Percentiles rank a stretch among this genome's conserved stretches.
Conservation (phyloP, 2,888 invertebrate genomes). For the Colostygia pectinataria region DNA sequence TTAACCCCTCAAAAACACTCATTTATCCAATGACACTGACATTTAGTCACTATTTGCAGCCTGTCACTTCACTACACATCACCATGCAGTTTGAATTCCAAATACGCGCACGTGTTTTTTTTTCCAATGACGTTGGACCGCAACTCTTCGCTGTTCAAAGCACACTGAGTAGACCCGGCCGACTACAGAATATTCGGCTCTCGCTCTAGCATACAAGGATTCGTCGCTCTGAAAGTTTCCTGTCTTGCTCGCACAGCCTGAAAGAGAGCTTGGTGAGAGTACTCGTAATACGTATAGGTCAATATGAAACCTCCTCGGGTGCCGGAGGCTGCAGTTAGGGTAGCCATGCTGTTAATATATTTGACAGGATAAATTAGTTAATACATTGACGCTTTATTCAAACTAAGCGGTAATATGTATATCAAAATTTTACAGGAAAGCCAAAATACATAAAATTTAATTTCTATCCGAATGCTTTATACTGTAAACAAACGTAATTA, state of each 20-base stretch:
- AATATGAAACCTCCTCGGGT: slow-evolving; percentile 81
- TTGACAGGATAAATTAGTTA: slow-evolving; percentile 27
- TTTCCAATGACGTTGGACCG: slow-evolving; percentile 52
- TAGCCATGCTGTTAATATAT: slow-evolving; percentile 45
- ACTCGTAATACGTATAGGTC: slow-evolving; percentile 82
- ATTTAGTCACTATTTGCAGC: slow-evolving; percentile 14
- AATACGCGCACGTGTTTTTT: slow-evolving; percentile 48
- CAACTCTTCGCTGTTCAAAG: slow-evolving; percentile 59
- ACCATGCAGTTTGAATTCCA: slow-evolving; percentile 31
- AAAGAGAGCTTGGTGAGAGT: slow-evolving; percentile 70
- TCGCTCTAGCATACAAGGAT: slow-evolving; percentile 46
- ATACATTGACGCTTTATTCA: no score
- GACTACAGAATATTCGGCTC: slow-evolving; percentile 53
- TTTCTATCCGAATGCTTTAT: no score
- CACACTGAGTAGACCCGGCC: slow-evolving; percentile 73
- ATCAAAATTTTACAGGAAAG: no score
- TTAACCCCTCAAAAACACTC: slow-evolving; percentile 7
- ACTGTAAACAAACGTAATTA: no score
- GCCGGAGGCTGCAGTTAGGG: slow-evolving; percentile 80
- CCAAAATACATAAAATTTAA: no score
- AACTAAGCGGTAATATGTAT: no score
- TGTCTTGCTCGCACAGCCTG: slow-evolving; percentile 63
- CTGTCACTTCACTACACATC: slow-evolving; percentile 26
- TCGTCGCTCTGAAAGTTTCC: slow-evolving; percentile 37
- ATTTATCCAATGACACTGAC: slow-evolving; percentile 18